Conservation (phyloP, 2,113 vertebrate species). For the Corynorhinus townsendii region DNA sequence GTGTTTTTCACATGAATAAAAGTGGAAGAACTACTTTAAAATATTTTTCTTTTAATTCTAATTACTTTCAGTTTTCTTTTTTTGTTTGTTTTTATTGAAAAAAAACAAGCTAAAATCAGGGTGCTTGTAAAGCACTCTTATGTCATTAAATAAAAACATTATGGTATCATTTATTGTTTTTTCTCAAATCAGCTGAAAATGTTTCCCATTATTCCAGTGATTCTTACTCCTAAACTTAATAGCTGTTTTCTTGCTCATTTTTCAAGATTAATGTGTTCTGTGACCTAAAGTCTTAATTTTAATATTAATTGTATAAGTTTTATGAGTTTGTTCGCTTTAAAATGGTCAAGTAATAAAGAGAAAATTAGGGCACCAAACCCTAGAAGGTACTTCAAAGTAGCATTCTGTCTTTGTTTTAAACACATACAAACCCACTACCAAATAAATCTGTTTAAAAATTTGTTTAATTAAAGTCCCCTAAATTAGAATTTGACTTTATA, state of each 20-base stretch:
- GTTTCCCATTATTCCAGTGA: not conserved
- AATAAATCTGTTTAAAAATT: not conserved
- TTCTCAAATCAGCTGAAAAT: conserved; percentile 1
- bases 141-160: conserved; percentile 3
- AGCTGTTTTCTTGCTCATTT: conserved; percentile 5
- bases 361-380: not conserved
- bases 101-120: not conserved
- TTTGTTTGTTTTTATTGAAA: not conserved
- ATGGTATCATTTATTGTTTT: not conserved
- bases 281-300: not conserved
- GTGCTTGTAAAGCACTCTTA: not conserved
- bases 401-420: conserved; percentile 1
- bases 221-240: not conserved
- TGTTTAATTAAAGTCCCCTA: not conserved
- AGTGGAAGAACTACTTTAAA: not conserved
- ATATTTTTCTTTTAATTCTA: not conserved
- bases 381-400: not conserved
- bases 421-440: not conserved
- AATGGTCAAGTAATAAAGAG: not conserved
- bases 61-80: not conserved
- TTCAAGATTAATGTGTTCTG: not conserved
- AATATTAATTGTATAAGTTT: not conserved
- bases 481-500: conserved; percentile 11
- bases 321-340: not conserved
- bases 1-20: conserved; percentile 1